Percentiles rank a stretch among this genome's conserved stretches.
phyloP scores from a whole-genome alignment of 2,113 vertebrate genomes.

The Lepisosteus osseus region DNA sequence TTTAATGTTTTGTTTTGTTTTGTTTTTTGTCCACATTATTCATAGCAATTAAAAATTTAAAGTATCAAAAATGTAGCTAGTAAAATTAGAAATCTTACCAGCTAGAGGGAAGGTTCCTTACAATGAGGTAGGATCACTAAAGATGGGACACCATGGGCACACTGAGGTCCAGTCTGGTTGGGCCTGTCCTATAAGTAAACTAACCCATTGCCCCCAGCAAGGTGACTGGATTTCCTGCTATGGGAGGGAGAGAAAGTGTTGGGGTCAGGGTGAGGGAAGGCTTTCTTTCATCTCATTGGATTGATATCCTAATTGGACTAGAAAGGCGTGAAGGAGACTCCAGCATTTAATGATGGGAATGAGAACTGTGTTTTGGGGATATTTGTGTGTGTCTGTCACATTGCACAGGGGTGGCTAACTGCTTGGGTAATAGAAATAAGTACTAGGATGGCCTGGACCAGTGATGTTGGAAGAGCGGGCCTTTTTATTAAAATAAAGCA shows the following conservation, averaged over 20 bases:
- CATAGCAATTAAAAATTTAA: not conserved
- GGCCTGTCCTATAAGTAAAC: slow-evolving; percentile 38
- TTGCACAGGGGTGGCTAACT: slow-evolving; percentile 1
- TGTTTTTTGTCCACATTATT: not conserved
- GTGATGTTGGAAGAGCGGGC: no score
- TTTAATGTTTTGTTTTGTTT: not conserved
- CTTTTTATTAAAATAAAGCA: slow-evolving; percentile 16
- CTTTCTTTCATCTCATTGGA: slow-evolving; percentile 34
- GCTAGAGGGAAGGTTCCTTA: slow-evolving; percentile 36
- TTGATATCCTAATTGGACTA: slow-evolving; percentile 68
- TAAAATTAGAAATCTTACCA: slow-evolving; percentile 27
- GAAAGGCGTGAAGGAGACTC: slow-evolving; percentile 78
- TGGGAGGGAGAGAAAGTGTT: slow-evolving; percentile 28
- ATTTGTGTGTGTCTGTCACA: not conserved
- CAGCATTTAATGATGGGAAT: slow-evolving; percentile 32
- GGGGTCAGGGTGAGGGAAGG: slow-evolving; percentile 17
- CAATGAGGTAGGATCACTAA: slow-evolving; percentile 35
- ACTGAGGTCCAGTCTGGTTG: slow-evolving; percentile 23
- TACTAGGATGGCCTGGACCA: not conserved
- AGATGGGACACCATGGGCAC: slow-evolving; percentile 42
- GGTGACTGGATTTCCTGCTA: slow-evolving; percentile 45
- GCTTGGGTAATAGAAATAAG: slow-evolving; percentile 13
- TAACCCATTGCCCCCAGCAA: slow-evolving; percentile 66
- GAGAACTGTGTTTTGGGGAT: slow-evolving; percentile 34
- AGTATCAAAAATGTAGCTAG: not conserved